phyloP scores from a whole-genome alignment of 2,888 invertebrate species.

The Hypercompe scribonia region DNA sequence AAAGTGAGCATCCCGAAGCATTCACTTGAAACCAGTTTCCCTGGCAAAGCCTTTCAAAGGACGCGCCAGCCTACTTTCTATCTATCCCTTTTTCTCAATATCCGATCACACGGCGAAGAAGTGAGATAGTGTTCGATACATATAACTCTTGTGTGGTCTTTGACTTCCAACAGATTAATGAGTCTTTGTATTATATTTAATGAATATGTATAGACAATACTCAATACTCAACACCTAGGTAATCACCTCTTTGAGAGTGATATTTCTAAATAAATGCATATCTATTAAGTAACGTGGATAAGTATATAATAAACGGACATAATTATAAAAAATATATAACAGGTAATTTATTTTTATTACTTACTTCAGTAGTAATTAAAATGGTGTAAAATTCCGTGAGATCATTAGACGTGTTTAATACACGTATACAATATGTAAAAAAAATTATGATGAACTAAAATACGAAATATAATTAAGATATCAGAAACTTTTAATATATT shows the following conservation, averaged over 20 bases:
- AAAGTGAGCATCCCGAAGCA: conserved; percentile 76
- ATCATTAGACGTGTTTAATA: conserved; percentile 26
- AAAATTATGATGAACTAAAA: conserved; percentile 44
- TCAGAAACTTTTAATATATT: conserved; percentile 24
- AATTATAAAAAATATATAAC: conserved; percentile 32
- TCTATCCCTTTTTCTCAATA: conserved; percentile 70
- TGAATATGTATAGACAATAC: conserved; percentile 61
- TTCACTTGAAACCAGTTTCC: conserved; percentile 79
- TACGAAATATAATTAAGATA: conserved; percentile 33
- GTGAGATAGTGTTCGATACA: conserved; percentile 63
- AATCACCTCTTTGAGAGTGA: conserved; percentile 56
- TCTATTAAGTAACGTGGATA: conserved; percentile 30
- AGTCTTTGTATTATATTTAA: conserved; percentile 57
- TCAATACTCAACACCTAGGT: conserved; percentile 64
- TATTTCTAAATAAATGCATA: conserved; percentile 37
- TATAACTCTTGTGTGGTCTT: conserved; percentile 62
- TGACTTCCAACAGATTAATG: conserved; percentile 67
- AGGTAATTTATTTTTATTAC: conserved; percentile 5
- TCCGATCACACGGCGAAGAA: conserved; percentile 48
- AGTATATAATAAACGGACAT: conserved; percentile 36
- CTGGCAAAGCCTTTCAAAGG: conserved; percentile 78
- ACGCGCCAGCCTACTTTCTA: conserved; percentile 72
- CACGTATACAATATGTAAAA: conserved; percentile 25
- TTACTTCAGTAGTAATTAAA: conserved; percentile 34
- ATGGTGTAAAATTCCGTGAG: conserved; percentile 35